Evolutionary conservation across 2,113 vertebrate genomes (phyloP).

Genomic region (Pteruthius melanotis): DNA sequence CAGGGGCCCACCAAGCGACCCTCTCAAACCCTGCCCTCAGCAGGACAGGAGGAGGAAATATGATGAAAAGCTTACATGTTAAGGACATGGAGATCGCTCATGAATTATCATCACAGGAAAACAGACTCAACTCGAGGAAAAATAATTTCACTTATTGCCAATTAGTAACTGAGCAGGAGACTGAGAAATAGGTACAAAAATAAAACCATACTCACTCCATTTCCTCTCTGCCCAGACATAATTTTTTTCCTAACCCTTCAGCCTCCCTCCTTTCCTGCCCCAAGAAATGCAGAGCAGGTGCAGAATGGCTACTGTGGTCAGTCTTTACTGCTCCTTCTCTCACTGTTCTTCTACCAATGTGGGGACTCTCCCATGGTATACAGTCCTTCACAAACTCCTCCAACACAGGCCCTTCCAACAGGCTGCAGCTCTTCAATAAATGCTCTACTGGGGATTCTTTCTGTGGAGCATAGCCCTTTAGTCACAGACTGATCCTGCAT

Average conservation of each 20-base stretch:
- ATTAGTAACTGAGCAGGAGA: background rate
- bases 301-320: background rate
- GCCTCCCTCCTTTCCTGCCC: background rate
- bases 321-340: background rate
- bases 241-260: background rate
- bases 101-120: background rate
- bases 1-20: background rate
- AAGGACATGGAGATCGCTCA: background rate
- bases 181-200: background rate
- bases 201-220: background rate
- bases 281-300: background rate
- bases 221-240: background rate
- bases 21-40: background rate
- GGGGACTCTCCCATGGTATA: fast-evolving
- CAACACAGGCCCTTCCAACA: fast-evolving
- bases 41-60: background rate
- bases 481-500: background rate
- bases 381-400: background rate
- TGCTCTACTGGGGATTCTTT: background rate
- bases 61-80: background rate
- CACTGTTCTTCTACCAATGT: fast-evolving
- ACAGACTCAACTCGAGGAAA: background rate
- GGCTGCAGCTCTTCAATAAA: background rate
- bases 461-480: background rate
- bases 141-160: background rate